Evolutionary conservation across 2,888 invertebrate species (phyloP), one percentile per base, ranked within the genome.

Genomic region (Neelides folsomi): DNA sequence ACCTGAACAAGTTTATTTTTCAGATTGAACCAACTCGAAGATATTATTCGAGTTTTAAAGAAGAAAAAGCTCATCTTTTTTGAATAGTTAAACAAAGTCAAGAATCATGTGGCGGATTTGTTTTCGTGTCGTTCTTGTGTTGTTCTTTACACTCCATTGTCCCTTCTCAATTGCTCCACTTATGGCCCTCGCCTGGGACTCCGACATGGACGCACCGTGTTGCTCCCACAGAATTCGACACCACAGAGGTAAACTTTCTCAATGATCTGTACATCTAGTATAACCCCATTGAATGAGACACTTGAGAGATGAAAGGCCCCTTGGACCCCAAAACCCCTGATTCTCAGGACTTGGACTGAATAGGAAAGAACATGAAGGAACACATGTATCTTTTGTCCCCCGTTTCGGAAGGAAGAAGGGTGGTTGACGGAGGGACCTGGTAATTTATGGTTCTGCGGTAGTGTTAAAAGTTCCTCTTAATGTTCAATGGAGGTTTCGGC

Each of bases 111-210:
- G 54, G 55, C 55, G 55, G 56, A 63, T 61, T 55, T 63, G 60
- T 57, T 62, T 62, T 39, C 61, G 63, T 57, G 59, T 63, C 51
- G 59, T 63, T 57, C 56, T 62, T 54, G 61, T 63, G 61, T 59
- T 63, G 58, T 54, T 63, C 51, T 59, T 63, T 59, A 60, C 63
- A 60, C 62, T 63, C 57, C 59, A 63, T 55, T 63, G 63, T 58
- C 61, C 61, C 54, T 62, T 63, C 56, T 62, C 61, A 49, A 60
- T 63, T 49, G 63, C 63, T 20, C 63, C 63, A 37, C 59, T 63
- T 48, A 63, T 63, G 63, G 63, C 58, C 47, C 54, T 63, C 18
- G 63, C 63, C 35, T 63, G 63, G 63, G 63, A 63, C 59, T 60
- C 61, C 41, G 61, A 63, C 49, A 52, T 59, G 56, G 60, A 62